phyloP scores from a whole-genome alignment of 2,888 invertebrate genomes.

The Apodemia zela region DNA sequence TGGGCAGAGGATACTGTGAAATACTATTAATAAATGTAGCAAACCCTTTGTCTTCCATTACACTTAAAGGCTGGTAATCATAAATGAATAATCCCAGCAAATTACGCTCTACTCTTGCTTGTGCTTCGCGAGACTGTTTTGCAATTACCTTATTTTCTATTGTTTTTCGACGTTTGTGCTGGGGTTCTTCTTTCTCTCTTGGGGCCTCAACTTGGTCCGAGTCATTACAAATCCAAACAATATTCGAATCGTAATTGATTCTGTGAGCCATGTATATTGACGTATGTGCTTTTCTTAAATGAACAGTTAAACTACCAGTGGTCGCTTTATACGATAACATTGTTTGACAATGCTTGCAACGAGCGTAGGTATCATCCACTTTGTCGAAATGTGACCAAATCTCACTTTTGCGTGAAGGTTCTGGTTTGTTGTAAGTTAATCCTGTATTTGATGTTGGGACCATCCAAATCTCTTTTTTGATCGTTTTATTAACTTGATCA shows the following conservation, averaged over 20 bases:
- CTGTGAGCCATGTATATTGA: background rate
- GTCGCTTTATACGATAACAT: background rate
- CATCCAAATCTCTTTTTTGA: background rate
- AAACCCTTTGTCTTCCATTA: conserved; percentile 4
- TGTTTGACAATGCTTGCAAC: background rate
- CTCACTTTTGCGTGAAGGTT: background rate
- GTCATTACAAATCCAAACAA: conserved; percentile 8
- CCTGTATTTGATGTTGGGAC: background rate
- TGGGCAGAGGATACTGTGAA: background rate
- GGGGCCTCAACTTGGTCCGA: background rate
- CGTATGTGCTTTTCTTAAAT: background rate
- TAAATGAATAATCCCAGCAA: conserved; percentile 2
- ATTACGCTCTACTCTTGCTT: background rate
- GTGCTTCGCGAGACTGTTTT: background rate
- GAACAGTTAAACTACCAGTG: background rate
- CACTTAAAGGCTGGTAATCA: conserved; percentile 10
- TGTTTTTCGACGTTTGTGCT: background rate
- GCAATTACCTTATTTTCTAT: background rate
- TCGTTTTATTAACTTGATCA: background rate
- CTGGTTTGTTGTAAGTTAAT: background rate
- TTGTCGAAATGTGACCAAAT: conserved; percentile 10
- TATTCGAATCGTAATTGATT: background rate
- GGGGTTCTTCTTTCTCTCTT: background rate
- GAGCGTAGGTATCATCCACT: background rate
- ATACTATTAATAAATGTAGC: background rate